A percentile compares a stretch with the other conserved stretches of the same genome.
phyloP scores from a whole-genome alignment of 1,140 invertebrate species.

The Calliopsis andreniformis region DNA sequence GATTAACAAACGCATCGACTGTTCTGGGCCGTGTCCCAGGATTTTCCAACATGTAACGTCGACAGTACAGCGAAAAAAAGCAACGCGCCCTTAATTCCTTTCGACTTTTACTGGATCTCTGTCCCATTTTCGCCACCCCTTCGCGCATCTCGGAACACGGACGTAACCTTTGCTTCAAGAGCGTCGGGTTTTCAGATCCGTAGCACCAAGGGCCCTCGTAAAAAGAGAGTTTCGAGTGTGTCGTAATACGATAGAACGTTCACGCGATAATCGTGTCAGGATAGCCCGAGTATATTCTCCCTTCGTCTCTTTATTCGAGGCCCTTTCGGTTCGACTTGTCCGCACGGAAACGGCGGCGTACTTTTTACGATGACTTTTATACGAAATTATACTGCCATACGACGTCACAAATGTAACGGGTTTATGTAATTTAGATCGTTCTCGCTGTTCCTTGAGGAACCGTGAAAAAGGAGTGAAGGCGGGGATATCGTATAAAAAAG shows the following conservation, averaged over 20 bases:
- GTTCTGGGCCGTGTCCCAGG: not conserved
- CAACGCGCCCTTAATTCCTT: slow-evolving; percentile 1
- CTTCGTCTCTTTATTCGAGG: not conserved
- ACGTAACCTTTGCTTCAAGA: slow-evolving; percentile 15
- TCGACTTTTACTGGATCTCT: slow-evolving; percentile 39
- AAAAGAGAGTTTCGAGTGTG: slow-evolving; percentile 38
- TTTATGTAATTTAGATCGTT: too few relatives aligned
- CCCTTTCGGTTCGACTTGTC: not conserved
- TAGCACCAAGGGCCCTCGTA: slow-evolving; percentile 16
- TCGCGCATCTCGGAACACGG: slow-evolving; percentile 23
- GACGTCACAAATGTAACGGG: too few relatives aligned
- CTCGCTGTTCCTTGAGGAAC: too few relatives aligned
- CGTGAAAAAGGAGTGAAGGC: too few relatives aligned
- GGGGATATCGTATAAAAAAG: too few relatives aligned
- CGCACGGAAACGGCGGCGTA: not conserved
- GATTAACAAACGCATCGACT: not conserved
- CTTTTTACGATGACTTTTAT: not conserved
- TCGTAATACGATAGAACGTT: slow-evolving; percentile 36
- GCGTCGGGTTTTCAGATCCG: slow-evolving; percentile 9
- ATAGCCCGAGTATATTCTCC: not conserved
- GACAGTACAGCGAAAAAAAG: not conserved
- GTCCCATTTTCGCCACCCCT: slow-evolving; percentile 20
- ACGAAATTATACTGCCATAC: too few relatives aligned
- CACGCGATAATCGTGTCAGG: slow-evolving; percentile 23
- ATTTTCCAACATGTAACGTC: not conserved